Evolutionary conservation across 2,888 invertebrate species (phyloP), one percentile per base, ranked within the genome.

Genomic region (Thymelicus lineola): DNA sequence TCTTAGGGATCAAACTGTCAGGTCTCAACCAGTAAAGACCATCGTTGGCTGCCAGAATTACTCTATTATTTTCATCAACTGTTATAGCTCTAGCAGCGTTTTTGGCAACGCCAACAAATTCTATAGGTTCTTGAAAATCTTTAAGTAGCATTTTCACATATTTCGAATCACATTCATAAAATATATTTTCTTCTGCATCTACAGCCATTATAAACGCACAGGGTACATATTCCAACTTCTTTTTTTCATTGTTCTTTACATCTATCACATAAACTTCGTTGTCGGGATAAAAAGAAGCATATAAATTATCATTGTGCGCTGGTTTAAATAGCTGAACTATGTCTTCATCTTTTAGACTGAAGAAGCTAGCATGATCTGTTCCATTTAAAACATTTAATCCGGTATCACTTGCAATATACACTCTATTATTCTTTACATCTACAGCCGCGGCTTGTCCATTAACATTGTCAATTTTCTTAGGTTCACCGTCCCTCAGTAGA

Each of bases 81-180:
- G 87, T 72, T 0, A 93, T 79, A 0, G 91, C 91, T 77, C 91
- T 82, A 0, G 90, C 91, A 5, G 88, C 79, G 74, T 92, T 89
- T 66, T 90, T 93, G 0, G 84, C 76, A 7, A 93, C 82, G 5
- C 93, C 93, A 36, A 88, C 89, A 80, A 84, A 93, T 59, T 93
- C 93, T 50, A 93, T 83, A 0, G 93, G 88, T 55, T 93, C 93
- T 66, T 87, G 83, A 66, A 90, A 93, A 57, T 85, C 92, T 83
- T 85, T 91, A 0, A 91, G 76, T 66, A 93, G 68, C 53, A 93
- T 86, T 74, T 92, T 93, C 3, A 93, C 86, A 48, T 92, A 93
- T 65, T 93, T 93, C 0, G 93, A 89, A 79, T 92, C 92, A 63
- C 93, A 93, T 80, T 93, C 93, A 46, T 89, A 93, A 70, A 78